A percentile compares a stretch with the other conserved stretches of the same genome.
Conservation (phyloP, 2,797 vertebrate genomes). For the Chaenodraco wilsoni region DNA sequence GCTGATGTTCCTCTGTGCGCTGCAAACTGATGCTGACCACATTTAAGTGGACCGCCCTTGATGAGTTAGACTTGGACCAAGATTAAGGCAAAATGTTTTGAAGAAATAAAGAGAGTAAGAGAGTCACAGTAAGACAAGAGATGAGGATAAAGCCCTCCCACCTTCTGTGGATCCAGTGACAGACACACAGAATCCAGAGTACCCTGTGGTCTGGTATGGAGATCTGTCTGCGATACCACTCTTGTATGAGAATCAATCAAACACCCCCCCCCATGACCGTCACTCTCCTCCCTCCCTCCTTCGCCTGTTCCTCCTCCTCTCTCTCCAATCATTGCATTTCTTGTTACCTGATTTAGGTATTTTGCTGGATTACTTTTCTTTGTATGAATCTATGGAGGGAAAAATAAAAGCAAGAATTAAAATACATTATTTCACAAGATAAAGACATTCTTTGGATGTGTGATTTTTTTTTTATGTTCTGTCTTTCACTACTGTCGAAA, state of each 20-base stretch:
- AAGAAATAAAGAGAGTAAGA: slow-evolving; percentile 5
- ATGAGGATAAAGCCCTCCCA: slow-evolving; percentile 48
- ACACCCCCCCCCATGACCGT: slow-evolving; percentile 49
- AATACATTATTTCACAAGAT: background rate
- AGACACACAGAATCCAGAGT: slow-evolving; percentile 64
- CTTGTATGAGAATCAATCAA: slow-evolving; percentile 80
- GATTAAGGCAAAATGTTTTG: slow-evolving; percentile 5
- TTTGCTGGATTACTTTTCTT: slow-evolving; percentile 1
- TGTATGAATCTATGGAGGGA: background rate
- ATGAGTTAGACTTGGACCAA: slow-evolving; percentile 41
- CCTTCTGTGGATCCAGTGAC: slow-evolving; percentile 54
- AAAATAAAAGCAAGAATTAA: background rate
- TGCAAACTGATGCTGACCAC: slow-evolving; percentile 64
- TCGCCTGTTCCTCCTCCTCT: slow-evolving; percentile 44
- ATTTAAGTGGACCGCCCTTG: slow-evolving; percentile 38
- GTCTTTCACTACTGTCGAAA: background rate
- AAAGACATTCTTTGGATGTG: background rate
- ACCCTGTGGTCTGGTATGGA: slow-evolving; percentile 69
- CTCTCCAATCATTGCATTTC: slow-evolving; percentile 31
- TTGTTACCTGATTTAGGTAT: slow-evolving; percentile 40
- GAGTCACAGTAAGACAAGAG: slow-evolving; percentile 27
- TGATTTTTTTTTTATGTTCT: background rate
- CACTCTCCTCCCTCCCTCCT: slow-evolving; percentile 64
- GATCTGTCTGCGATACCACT: slow-evolving; percentile 79
- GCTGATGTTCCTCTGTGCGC: slow-evolving; percentile 45